Base-by-base conservation (phyloP, 1,140 invertebrate genomes). In the Danaus plexippus region DNA sequence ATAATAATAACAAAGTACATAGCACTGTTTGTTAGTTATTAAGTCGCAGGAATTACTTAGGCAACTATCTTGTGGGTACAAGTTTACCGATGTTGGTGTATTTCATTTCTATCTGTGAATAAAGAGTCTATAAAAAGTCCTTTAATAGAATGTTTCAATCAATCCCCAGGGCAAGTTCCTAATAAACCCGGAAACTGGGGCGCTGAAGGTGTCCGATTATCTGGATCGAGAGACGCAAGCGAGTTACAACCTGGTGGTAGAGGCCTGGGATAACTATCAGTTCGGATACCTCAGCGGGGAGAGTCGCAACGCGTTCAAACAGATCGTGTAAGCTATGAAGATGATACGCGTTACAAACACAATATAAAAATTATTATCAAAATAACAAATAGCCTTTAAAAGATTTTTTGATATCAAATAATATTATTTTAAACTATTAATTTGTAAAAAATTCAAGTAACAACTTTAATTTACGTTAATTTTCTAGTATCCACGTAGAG, bases 241-340 rank as follows among this genome's bases (percentile, higher is more conserved):
- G 47, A 90, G 87, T 7, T 97, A 96, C 77, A 91, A 93, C 58
- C 85, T 98, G 9, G 93, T 97, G 0, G 92, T 97, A 9, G 95
- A 98, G 84, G 96, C 95, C 1, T 97, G 95, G 94, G 96, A 98
- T 77, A 97, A 97, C 84, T 97, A 97, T 83, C 94, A 97, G 72
- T 97, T 94, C 80, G 95, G 96, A 2, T 96, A 95, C 75, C 89
- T 93, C n/a, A 92, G 92, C 53, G 95, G 95, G 5, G 95, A 97
- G 77, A 96, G 95, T 69, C 89, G 96, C 53, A 97, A 97, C 80
- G 94, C 95, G 11, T 97, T 97, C 72, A 96, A 96, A 85, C 95
- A 97, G 81, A 91, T 97, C 43, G 91, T 92, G 94, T 95, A 88
- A 90, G 91, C 74, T 46, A 61, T 56, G 22, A 3, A 15, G 15